Conservation (phyloP, 2,888 invertebrate species). For the Lumbricus terrestris region DNA sequence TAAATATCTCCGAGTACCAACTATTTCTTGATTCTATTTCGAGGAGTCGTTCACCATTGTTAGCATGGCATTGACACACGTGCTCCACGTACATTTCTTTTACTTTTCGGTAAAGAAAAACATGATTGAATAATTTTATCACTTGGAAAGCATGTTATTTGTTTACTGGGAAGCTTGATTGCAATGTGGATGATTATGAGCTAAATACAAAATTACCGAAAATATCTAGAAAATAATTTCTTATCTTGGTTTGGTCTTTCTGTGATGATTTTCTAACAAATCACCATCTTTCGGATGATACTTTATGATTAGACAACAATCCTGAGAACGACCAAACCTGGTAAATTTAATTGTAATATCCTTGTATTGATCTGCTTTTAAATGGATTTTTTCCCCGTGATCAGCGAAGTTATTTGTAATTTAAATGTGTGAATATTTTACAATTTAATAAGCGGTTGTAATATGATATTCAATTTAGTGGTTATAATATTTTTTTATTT, state of each 20-base stretch:
- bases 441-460: background rate
- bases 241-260: background rate
- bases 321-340: background rate
- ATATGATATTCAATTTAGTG: background rate
- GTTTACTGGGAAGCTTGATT: background rate
- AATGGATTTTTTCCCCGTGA: background rate
- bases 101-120: background rate
- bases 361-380: background rate
- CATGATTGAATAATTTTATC: background rate
- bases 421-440: background rate
- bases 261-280: background rate
- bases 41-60: background rate
- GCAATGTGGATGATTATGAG: background rate
- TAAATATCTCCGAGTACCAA: background rate
- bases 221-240: background rate
- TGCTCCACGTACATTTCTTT: background rate
- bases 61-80: background rate
- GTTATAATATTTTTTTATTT: background rate
- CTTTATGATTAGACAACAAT: background rate
- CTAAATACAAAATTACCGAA: background rate
- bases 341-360: background rate
- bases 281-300: conserved; percentile 16
- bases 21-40: background rate
- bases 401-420: no score
- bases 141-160: background rate